Base-by-base conservation (phyloP, 2,797 vertebrate genomes). In the Crax fasciolata region DNA sequence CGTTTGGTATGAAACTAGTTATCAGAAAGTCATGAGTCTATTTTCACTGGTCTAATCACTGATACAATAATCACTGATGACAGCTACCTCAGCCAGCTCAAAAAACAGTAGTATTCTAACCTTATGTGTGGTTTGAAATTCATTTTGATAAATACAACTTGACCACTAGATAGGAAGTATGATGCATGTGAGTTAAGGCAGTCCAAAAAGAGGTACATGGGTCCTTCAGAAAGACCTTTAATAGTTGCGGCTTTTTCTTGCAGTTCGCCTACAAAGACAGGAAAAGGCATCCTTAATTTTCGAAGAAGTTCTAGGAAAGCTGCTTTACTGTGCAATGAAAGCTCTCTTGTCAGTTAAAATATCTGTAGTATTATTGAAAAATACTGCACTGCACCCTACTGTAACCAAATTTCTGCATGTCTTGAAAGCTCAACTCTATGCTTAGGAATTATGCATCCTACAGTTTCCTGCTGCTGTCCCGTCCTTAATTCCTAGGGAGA, bases 351-450 rank as follows among this genome's bases (percentile, higher is more conserved):
- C 48, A 15, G 12, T 88, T 88, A 65, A 74, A 71, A 39, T 58
- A 49, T 11, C 12, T 57, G 44, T 25, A 73, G 41, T 27, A 32
- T 24, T 46, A 23, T 38, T 80, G 74, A 38, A 10, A 84, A 77
- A 19, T 32, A 10, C 41, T 57, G 30, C 23, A 15, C 11, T 63
- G 9, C 13, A 46, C 13, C 4, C 4, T 11, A 11, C 7, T 27
- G 3, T 43, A 68, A 81, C 41, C 1, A 0, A 30, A 70, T 62
- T 74, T 43, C 41, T 17, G 0, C 23, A 21, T 4, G 1, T 61
- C 20, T 87, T 55, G 49, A 70, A 71, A 75, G 59, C 66, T 91
- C 41, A 75, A 20, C 54, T 71, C 39, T 67, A 1, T 32, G 55
- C 62, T 72, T 2, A 75, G 80, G 58, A 49, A 43, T 57, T 51